Base-by-base conservation (phyloP, 1,140 invertebrate species). In the Leptinotarsa undecemlineata region DNA sequence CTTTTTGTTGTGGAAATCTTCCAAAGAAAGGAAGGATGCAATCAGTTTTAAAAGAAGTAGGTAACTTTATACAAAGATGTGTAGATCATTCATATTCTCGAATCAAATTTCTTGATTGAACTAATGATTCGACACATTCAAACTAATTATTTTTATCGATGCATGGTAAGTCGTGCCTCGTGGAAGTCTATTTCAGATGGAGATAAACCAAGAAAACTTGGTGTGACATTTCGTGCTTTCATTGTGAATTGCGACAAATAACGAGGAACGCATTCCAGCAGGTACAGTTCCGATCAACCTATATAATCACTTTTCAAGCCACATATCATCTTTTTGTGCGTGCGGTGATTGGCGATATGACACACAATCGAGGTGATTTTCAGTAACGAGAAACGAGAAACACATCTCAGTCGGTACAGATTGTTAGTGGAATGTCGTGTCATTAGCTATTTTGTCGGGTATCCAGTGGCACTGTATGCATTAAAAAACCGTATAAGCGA, bases 341-440 rank as follows among this genome's bases (percentile, higher is more conserved):
- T 57, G 15, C 51, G n/a, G 51, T 57, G 51, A 57, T 57, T 57
- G 51, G 51, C 51, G n/a, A 57, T 57, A 57, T 15, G 51, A 57
- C 51, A 57, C 51, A 57, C 51, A 57, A 57, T 57, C 51, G 51
- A 57, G n/a, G 51, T 57, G 51, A 57, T 57, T 57, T 57, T 57
- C 51, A 57, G 51, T 57, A 57, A 57, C 51, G 51, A 57, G 51
- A 19, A 57, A 57, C 51, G 51, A 57, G 51, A 57, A 57, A 57
- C n/a, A 57, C 51, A 57, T 57, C 51, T 57, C n/a, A 15, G 51
- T 15, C 51, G 51, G 51, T 57, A 57, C 51, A 57, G 15, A 57
- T 57, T 57, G 51, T 14, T 15, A 57, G 51, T 3, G 51, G 51
- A 57, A 57, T 57, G 51, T 19, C 51, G 51, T 57, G 51, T 57